Conservation (phyloP, 2,797 vertebrate genomes). For the Tragelaphus eurycerus region DNA sequence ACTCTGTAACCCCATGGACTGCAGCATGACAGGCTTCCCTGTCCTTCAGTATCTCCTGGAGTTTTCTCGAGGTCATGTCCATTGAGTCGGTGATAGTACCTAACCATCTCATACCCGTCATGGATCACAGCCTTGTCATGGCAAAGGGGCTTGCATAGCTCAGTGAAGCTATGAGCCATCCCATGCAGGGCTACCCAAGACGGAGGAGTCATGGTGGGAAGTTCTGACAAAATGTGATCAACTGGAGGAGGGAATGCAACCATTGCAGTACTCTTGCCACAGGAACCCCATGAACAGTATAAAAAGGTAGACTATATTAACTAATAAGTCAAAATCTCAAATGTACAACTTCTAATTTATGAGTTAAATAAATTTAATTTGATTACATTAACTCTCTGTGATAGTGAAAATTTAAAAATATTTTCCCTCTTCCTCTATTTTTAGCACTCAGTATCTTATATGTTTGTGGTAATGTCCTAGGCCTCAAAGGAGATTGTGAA, state of each 20-base stretch:
- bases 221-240: neutral
- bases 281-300: neutral
- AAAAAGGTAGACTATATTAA: neutral
- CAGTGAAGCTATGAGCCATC: neutral
- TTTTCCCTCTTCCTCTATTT: neutral
- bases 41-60: neutral
- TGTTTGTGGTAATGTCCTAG: neutral
- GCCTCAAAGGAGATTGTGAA: neutral
- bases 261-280: neutral
- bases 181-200: neutral
- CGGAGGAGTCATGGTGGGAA: neutral
- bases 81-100: neutral
- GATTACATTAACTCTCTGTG: neutral
- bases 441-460: neutral
- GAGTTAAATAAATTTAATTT: neutral
- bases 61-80: neutral
- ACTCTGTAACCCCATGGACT: neutral
- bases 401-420: neutral
- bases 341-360: neutral
- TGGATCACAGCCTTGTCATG: neutral
- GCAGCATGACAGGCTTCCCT: neutral
- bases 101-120: neutral
- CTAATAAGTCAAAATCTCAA: neutral
- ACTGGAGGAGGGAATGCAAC: neutral
- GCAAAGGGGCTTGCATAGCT: neutral